Base-by-base conservation (phyloP, 2,113 vertebrate species). In the Gambusia affinis region DNA sequence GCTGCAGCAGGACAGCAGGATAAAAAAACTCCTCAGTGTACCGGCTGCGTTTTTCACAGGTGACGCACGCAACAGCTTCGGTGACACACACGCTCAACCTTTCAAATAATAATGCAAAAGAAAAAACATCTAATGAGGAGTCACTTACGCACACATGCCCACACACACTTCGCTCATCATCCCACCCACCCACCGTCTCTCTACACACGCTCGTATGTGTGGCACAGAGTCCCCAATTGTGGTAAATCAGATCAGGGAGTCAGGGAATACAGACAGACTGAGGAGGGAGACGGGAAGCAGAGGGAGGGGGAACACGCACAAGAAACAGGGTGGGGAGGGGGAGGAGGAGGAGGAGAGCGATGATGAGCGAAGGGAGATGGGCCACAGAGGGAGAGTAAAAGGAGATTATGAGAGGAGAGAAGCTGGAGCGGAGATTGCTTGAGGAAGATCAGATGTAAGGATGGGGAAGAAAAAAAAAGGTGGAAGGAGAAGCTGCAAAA, bases 221-320 rank as follows among this genome's bases (percentile, higher is more conserved):
- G 70, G 63, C 79, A 83, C 84, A 77, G 51, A 75, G 82, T 78
- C 81, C 83, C 81, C 62, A 57, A 60, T 33, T 27, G 79, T 69
- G 71, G 75, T 78, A 85, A 92, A 92, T 89, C 85, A 88, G 82
- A 92, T 90, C 87, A 87, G 88, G 89, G 88, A 89, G 69, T 82
- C 66, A 5, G 87, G 89, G 85, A 83, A 76, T 76, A 81, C 39
- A 80, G 67, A 27, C 19, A 42, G 28, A 44, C 27, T 17, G 54
- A n/a, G 47, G 51, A 57, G 19, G 22, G 51, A 57, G 51, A 57
- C 24, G 51, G 51, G 24, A 15, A 35, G 33, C 19, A 42, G 72
- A 60, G 39, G 29, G 44, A 14, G 71, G 67, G 28, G 30, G 66
- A 28, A 63, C 5, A 76, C 27, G 64, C 65, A 73, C n/a, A 19